These are phyloP conservation scores for Lophura nycthemera DNA, from an alignment of 2,113 vertebrate genomes.

Conservation along the genomic window DNA sequence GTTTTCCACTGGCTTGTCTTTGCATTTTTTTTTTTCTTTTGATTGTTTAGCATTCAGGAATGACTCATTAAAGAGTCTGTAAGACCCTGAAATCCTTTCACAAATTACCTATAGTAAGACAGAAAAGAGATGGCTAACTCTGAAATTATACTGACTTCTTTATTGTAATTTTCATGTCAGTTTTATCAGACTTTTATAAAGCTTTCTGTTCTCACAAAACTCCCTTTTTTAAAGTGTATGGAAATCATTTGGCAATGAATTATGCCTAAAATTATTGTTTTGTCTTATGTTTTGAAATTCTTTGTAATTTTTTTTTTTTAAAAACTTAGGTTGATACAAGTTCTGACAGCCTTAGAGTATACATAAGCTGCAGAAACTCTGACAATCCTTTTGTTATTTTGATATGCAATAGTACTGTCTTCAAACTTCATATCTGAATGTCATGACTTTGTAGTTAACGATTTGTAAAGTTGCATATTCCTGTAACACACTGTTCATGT, in stretches of 20 bases:
- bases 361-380: constrained; percentile 6
- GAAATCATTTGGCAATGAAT: constrained; percentile 48
- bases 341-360: neutral
- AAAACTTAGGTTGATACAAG: neutral
- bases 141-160: constrained; percentile 18
- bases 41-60: neutral
- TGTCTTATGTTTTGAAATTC: constrained; percentile 44
- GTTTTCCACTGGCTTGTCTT: neutral
- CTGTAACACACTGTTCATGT: neutral
- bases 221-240: constrained; percentile 28
- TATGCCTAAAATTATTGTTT: constrained; percentile 37
- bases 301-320: constrained; percentile 4
- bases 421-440: constrained; percentile 2
- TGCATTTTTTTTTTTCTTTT: neutral
- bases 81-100: neutral
- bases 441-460: constrained; percentile 24
- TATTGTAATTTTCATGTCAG: constrained; percentile 16
- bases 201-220: constrained; percentile 14
- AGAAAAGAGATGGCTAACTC: constrained; percentile 39
- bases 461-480: constrained; percentile 36
- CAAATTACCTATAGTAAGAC: neutral
- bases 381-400: constrained; percentile 26
- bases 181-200: constrained; percentile 23
- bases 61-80: neutral
- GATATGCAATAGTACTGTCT: constrained; percentile 15